Percentiles rank a stretch among this genome's conserved stretches.
These are phyloP conservation scores for Platycheirus albimanus DNA, from an alignment of 2,888 invertebrate species.

Conservation along the genomic window DNA sequence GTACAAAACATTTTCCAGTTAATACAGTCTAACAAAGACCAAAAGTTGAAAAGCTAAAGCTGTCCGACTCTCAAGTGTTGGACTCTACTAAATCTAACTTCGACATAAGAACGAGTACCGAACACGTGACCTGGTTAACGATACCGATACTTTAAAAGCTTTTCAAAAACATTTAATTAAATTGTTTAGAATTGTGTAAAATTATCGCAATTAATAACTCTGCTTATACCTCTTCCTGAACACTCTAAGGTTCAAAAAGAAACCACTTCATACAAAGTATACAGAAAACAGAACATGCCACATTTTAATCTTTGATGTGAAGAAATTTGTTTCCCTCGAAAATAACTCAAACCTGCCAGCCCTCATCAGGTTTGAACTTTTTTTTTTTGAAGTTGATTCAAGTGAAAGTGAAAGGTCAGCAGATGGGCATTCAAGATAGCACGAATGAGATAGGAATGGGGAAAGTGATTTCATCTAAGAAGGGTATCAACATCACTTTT, in stretches of 20 bases:
- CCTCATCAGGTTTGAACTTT: constrained; percentile 9
- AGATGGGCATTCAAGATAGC: constrained; percentile 61
- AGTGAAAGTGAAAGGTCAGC: constrained; percentile 63
- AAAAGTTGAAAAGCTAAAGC: no score
- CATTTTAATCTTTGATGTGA: constrained; percentile 70
- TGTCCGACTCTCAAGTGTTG: no score
- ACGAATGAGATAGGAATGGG: constrained; percentile 3
- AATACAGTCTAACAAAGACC: no score
- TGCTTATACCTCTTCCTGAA: constrained; percentile 36
- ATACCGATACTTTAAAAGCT: neutral
- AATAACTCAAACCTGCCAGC: constrained; percentile 46
- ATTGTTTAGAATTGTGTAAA: constrained; percentile 28
- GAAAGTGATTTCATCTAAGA: constrained; percentile 52
- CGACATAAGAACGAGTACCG: neutral
- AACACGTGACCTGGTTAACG: constrained; percentile 6
- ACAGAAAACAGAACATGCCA: no score
- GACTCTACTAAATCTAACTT: no score
- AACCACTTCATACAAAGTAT: constrained; percentile 63
- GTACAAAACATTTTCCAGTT: no score
- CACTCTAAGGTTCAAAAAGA: neutral
- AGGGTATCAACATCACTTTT: constrained; percentile 33
- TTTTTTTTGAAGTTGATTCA: constrained; percentile 27
- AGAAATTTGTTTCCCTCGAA: constrained; percentile 63
- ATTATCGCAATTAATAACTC: constrained; percentile 61
- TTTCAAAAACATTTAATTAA: constrained; percentile 55